Evolutionary conservation across 2,797 vertebrate species (phyloP).

Genomic region (Sus cebifrons): DNA sequence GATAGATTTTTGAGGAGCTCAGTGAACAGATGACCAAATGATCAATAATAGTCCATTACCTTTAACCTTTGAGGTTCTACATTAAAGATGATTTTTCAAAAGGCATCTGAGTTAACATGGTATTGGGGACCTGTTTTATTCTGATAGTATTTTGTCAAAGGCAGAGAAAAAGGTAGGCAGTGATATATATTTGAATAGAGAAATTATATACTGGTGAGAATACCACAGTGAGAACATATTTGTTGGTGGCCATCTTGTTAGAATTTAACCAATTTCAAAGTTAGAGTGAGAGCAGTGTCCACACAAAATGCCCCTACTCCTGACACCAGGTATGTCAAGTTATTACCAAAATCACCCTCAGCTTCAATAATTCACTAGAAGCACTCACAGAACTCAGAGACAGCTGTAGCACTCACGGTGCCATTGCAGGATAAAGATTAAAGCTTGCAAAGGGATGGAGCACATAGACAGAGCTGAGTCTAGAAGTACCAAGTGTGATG

Average conservation of each 20-base stretch:
- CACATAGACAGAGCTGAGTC: neutral
- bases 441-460: neutral
- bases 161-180: neutral
- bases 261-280: neutral
- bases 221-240: neutral
- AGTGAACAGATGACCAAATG: neutral
- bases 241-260: neutral
- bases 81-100: conserved; percentile 39
- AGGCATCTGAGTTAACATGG: neutral
- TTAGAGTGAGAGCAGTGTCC: neutral
- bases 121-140: conserved; percentile 1
- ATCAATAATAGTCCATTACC: neutral
- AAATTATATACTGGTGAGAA: neutral
- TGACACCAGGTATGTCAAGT: neutral
- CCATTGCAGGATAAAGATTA: neutral
- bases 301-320: neutral
- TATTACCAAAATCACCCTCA: neutral
- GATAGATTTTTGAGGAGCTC: neutral
- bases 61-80: conserved; percentile 27
- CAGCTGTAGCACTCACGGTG: neutral
- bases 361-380: neutral
- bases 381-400: neutral
- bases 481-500: neutral
- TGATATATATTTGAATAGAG: neutral
- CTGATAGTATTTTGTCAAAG: conserved; percentile 21